Evolutionary conservation across 2,113 vertebrate genomes (phyloP), one percentile per base, ranked within the genome.

Genomic region (Malurus cyaneus): DNA sequence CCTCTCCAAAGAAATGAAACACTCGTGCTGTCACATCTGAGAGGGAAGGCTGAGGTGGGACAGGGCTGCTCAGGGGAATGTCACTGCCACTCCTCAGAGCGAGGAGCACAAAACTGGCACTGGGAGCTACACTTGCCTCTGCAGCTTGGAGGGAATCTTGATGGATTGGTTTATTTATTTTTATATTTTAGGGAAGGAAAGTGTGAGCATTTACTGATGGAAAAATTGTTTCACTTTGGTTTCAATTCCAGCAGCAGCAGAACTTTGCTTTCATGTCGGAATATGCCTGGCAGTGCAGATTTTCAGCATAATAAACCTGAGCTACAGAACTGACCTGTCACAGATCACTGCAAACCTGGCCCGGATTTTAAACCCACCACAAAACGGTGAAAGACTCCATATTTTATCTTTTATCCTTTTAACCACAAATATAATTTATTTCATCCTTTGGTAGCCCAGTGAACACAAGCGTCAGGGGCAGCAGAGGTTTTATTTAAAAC

Each of bases 221-320:
- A 52, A 93, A 76, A 24, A 34, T 92, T 77, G 52, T 89, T 72
- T 50, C 60, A 29, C 47, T 73, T 77, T 56, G 61, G 50, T 93
- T 93, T 96, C 76, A 78, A 19, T 78, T 49, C 79, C 52, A 71
- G 52, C 47, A 70, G 67, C 18, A 66, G 78, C 74, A 59, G 42
- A 73, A 62, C 62, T 91, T 88, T 93, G 54, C 54, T 89, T 85
- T 82, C 90, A 26, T 32, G 49, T 64, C 67, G 60, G 88, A 90
- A 72, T 67, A 78, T 67, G 76, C 80, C 69, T 92, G 5, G 26
- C 88, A 92, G 82, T 72, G 88, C 81, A 74, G 92, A 94, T 93
- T 94, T 96, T 93, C 93, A 96, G 86, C 90, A 86, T 67, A 96
- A 93, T 96, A 96, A 96, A 93, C 80, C 60, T 60, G 46, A 94